These are phyloP conservation scores for Thunnus maccoyii DNA, from an alignment of 2,113 vertebrate genomes.

Conservation along the genomic window DNA sequence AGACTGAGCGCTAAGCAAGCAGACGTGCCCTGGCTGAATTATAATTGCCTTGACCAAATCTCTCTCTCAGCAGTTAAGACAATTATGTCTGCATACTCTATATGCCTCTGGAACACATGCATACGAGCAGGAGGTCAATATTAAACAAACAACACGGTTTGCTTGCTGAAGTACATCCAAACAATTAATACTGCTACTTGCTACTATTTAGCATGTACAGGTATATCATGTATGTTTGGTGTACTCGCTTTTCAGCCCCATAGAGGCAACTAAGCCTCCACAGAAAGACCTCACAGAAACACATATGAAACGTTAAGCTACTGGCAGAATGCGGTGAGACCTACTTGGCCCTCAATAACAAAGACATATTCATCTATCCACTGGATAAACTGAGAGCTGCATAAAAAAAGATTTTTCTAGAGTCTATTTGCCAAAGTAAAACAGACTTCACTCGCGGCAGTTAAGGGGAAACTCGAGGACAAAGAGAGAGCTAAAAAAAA, in stretches of 20 bases:
- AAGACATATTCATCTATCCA: conserved; percentile 41
- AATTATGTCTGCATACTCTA: conserved; percentile 48
- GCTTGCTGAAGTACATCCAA: background rate
- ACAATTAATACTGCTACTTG: background rate
- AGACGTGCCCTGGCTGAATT: conserved; percentile 66
- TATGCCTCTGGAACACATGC: conserved; percentile 30
- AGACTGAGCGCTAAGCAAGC: conserved; percentile 70
- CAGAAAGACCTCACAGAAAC: conserved; percentile 21
- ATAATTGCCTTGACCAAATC: conserved; percentile 74
- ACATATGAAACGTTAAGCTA: conserved; percentile 7
- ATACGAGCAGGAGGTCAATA: conserved; percentile 24
- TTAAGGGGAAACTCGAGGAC: conserved; percentile 46
- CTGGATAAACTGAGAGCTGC: conserved; percentile 46
- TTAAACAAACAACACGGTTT: conserved; percentile 20
- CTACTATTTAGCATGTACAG: background rate
- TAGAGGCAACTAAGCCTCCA: conserved; percentile 16
- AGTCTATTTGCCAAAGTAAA: conserved; percentile 21
- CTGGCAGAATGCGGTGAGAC: conserved; percentile 3
- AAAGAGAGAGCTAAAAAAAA: conserved; percentile 46
- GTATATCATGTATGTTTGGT: background rate
- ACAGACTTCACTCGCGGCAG: conserved; percentile 43
- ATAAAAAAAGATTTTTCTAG: conserved; percentile 50
- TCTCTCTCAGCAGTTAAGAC: conserved; percentile 70
- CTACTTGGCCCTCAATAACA: conserved; percentile 7
- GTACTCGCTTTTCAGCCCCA: conserved; percentile 17